Conservation (phyloP, 2,113 vertebrate genomes). For the Eurypyga helias region DNA sequence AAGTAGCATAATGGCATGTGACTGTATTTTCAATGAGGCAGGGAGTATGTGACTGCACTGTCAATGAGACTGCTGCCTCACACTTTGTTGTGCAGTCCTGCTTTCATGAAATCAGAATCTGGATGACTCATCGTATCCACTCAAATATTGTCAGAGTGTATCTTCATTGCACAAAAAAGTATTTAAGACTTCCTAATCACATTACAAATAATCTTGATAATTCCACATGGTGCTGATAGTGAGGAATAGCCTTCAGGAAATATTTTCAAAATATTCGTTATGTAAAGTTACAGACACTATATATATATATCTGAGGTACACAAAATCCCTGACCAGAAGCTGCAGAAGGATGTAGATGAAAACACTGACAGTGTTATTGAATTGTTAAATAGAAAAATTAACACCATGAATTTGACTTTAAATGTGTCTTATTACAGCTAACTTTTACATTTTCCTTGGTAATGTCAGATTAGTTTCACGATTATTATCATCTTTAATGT, state of each 20-base stretch:
- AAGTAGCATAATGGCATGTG: conserved; percentile 52
- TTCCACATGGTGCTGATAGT: not conserved
- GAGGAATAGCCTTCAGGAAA: not conserved
- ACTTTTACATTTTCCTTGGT: conserved; percentile 31
- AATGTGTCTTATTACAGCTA: not conserved
- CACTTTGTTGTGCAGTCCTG: not conserved
- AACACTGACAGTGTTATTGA: not conserved
- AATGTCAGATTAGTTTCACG: not conserved
- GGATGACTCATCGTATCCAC: not conserved
- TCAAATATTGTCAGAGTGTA: not conserved
- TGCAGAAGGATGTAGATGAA: not conserved
- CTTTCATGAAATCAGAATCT: not conserved
- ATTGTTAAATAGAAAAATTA: conserved; percentile 18
- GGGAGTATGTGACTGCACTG: conserved; percentile 4
- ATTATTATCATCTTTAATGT: not conserved
- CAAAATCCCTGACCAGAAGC: not conserved
- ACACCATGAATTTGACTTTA: conserved; percentile 6
- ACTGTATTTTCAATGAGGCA: conserved; percentile 39
- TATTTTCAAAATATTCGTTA: not conserved
- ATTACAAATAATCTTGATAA: conserved; percentile 12
- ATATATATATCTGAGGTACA: not conserved
- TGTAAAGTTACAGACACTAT: not conserved
- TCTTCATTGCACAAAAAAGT: conserved; percentile 22
- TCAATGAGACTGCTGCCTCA: not conserved
- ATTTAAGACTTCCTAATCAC: conserved; percentile 50